phyloP scores from a whole-genome alignment of 2,797 vertebrate species.

The Agapornis canus region DNA sequence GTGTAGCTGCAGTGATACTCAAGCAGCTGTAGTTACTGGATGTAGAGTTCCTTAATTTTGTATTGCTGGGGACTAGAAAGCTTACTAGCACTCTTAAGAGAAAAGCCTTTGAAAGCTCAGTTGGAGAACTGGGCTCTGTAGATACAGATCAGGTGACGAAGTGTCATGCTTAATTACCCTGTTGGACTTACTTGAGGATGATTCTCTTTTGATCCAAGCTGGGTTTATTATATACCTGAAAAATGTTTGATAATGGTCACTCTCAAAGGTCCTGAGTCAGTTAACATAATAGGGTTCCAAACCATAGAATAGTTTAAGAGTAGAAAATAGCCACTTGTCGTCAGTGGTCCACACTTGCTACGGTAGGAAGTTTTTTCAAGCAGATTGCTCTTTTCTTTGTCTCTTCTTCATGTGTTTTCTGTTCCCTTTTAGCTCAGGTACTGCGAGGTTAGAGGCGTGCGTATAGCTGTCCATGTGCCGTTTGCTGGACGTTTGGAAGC shows the following conservation, averaged over 20 bases:
- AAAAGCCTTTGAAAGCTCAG: background rate
- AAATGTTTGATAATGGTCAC: background rate
- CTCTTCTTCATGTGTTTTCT: fast-evolving
- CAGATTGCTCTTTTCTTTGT: background rate
- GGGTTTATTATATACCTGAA: background rate
- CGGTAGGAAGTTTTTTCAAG: background rate
- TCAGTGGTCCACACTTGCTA: background rate
- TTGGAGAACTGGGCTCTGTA: background rate
- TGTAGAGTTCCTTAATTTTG: background rate
- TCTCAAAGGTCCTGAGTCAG: background rate
- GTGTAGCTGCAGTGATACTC: background rate
- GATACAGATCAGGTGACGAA: background rate
- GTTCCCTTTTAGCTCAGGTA: background rate
- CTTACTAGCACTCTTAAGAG: background rate
- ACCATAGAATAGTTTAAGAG: background rate
- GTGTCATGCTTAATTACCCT: background rate
- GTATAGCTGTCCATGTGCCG: background rate
- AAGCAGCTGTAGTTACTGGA: background rate
- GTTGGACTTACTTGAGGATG: background rate
- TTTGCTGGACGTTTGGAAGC: background rate
- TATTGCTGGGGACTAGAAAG: background rate
- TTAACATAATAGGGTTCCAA: background rate
- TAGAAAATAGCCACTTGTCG: background rate
- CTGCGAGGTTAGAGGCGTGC: background rate
- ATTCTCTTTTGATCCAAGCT: background rate